Evolutionary conservation across 2,113 vertebrate species (phyloP), one percentile per base, ranked within the genome.

Genomic region (Onychostoma macrolepis): DNA sequence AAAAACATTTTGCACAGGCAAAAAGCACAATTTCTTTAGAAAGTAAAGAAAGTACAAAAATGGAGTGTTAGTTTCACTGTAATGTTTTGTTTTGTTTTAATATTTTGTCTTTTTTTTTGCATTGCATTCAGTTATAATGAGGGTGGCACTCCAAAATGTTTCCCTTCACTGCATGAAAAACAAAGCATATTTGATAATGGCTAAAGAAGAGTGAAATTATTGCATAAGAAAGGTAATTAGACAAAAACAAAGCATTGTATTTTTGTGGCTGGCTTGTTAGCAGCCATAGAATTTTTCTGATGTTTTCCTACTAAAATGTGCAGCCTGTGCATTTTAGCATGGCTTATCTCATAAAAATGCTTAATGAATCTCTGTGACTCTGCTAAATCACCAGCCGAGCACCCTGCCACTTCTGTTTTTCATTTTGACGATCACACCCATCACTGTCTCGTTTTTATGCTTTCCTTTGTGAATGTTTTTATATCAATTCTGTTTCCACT

Each of bases 391-490:
- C 83, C 30, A 77, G 13, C 61, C 21, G 33, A 69, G 71, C 56
- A 71, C 77, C 80, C 76, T 76, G 48, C 56, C 61, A 65, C 65
- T 84, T 71, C 81, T 36, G 75, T 86, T 87, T 87, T 86, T 88
- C 88, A 87, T 88, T 89, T 89, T 89, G 88, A 88, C 50, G 50
- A 83, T 89, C 86, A 78, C 84, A 69, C 78, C 88, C 84, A 83
- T 90, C 86, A 80, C 65, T 28, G 63, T 78, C 71, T 87, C 13
- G 12, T 89, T 89, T 87, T 89, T 87, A 67, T 80, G 45, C 88
- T 86, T 78, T 48, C 63, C 74, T 48, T 72, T 38, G 69, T 53
- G 12, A 58, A 84, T 87, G 85, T 77, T 82, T 63, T 50, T 83
- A 58, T 85, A 63, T 78, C 56, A 65, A 38, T 85, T 76, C 41